Evolutionary conservation across 2,888 invertebrate genomes (phyloP).

Genomic region (Lasioglossum lativentre): DNA sequence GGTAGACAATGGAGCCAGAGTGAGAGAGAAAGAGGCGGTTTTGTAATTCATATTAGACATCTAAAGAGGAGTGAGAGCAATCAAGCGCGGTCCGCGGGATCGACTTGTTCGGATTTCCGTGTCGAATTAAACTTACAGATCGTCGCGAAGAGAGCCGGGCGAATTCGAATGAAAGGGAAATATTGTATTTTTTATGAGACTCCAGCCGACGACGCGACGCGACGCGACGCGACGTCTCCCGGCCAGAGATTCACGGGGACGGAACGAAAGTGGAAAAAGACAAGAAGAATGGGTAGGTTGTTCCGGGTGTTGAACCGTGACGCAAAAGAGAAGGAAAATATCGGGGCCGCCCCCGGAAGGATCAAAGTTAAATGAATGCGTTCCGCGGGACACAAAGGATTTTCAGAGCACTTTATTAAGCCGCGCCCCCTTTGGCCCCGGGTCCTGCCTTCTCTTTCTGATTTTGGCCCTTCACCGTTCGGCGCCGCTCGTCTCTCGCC

Average conservation of each 20-base stretch:
- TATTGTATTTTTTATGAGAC: constrained; percentile 71
- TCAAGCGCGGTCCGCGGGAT: constrained; percentile 63
- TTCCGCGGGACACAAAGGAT: constrained; percentile 58
- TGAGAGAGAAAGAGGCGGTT: constrained; percentile 29
- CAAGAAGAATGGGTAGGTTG: not conserved
- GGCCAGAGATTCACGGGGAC: not conserved
- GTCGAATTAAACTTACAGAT: constrained; percentile 77
- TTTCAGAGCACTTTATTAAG: constrained; percentile 67
- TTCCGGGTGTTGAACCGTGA: constrained; percentile 37
- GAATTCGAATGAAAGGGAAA: constrained; percentile 61
- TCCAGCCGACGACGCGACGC: too few relatives aligned
- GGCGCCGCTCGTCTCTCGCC: constrained; percentile 43
- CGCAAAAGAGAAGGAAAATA: constrained; percentile 43
- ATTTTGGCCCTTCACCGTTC: constrained; percentile 35
- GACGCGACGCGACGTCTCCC: not conserved
- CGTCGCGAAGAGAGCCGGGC: constrained; percentile 17
- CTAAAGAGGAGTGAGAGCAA: constrained; percentile 60
- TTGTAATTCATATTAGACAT: constrained; percentile 75
- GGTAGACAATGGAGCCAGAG: not conserved
- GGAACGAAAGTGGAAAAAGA: not conserved
- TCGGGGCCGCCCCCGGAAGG: constrained; percentile 43
- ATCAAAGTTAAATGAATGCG: constrained; percentile 72
- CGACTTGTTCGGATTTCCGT: constrained; percentile 61
- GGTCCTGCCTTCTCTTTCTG: constrained; percentile 28
- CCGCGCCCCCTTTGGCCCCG: constrained; percentile 33